These are phyloP conservation scores for Mactromeris polynyma DNA, from an alignment of 2,888 invertebrate species.

Conservation along the genomic window DNA sequence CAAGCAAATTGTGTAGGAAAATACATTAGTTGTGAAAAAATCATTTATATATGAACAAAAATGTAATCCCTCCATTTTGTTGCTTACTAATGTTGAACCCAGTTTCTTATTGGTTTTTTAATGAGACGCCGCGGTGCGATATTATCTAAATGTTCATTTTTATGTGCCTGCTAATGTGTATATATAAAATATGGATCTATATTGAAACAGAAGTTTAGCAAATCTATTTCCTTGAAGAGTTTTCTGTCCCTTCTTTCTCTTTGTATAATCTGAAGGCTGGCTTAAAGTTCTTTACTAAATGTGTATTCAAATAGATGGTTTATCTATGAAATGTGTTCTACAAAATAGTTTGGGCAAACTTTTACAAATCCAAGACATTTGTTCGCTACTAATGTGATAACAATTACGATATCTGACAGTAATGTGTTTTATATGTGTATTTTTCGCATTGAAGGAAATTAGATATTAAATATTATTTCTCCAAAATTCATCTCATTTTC, in stretches of 20 bases:
- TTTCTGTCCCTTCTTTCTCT: slow-evolving; percentile 9
- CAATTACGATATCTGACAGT: slow-evolving; percentile 2
- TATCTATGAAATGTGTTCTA: slow-evolving; percentile 35
- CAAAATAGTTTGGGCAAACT: slow-evolving; percentile 9
- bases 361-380: slow-evolving; percentile 10
- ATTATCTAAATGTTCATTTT: slow-evolving; percentile 67
- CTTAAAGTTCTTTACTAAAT: slow-evolving; percentile 19
- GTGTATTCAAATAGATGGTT: slow-evolving; percentile 34
- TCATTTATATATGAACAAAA: slow-evolving; percentile 3
- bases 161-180: slow-evolving; percentile 61
- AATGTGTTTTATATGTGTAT: slow-evolving; percentile 3
- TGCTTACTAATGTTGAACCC: slow-evolving; percentile 15
- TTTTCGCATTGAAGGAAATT: neutral
- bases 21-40: slow-evolving; percentile 2
- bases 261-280: slow-evolving; percentile 13
- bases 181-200: slow-evolving; percentile 61
- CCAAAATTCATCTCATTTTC: neutral
- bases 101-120: slow-evolving; percentile 56
- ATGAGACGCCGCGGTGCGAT: slow-evolving; percentile 55
- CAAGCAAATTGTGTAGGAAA: neutral
- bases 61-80: neutral
- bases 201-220: slow-evolving; percentile 44
- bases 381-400: slow-evolving; percentile 24
- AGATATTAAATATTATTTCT: neutral
- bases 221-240: slow-evolving; percentile 37